Conservation (phyloP, 2,797 vertebrate genomes). For the Protosalanx chinensis region DNA sequence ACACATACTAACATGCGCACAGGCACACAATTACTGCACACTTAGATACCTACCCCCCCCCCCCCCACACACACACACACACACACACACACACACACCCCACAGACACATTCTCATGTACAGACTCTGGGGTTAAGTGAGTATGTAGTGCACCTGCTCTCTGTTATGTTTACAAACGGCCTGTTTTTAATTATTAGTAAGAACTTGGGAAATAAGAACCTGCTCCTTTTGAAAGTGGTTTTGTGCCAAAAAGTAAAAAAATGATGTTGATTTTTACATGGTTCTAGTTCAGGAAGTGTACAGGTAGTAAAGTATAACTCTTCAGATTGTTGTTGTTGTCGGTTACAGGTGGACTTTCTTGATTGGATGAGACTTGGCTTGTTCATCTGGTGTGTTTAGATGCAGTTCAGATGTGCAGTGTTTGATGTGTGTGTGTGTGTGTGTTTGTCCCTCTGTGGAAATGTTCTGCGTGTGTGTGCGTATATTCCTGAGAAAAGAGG, state of each 20-base stretch:
- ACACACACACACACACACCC: conserved; percentile 46
- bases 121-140: conserved; percentile 5
- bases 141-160: conserved; percentile 27
- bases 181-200: neutral
- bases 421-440: conserved; percentile 62
- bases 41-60: conserved; percentile 57
- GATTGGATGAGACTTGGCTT: conserved; percentile 62
- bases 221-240: neutral
- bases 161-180: neutral
- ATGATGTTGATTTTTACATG: neutral
- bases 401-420: conserved; percentile 63
- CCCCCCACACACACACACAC: conserved; percentile 18
- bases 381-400: conserved; percentile 69
- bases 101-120: conserved; percentile 11
- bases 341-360: conserved; percentile 57
- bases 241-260: no score
- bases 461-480: conserved; percentile 22
- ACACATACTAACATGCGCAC: conserved; percentile 19
- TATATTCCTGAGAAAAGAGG: conserved; percentile 59
- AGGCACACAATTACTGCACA: neutral
- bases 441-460: conserved; percentile 11
- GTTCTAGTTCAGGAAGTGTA: no score
- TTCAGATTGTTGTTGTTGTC: neutral
- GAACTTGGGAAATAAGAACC: neutral
- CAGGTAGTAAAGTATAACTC: no score